These are phyloP conservation scores for Phyllopteryx taeniolatus DNA, from an alignment of 2,113 vertebrate species.

Conservation along the genomic window DNA sequence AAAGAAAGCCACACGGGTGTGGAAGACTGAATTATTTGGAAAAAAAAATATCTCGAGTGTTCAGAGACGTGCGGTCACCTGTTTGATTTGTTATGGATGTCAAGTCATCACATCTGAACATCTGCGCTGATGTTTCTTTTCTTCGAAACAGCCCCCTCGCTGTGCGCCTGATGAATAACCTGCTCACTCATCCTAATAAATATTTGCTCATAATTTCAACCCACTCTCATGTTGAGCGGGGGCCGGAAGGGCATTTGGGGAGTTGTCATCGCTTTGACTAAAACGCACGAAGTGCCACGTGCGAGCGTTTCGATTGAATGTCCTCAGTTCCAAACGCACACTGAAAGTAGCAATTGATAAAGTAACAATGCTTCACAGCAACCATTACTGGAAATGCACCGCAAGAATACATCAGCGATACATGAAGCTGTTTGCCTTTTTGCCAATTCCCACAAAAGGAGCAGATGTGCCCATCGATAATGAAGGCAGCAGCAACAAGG, in stretches of 20 bases:
- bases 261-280: slow-evolving; percentile 30
- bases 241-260: slow-evolving; percentile 20
- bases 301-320: slow-evolving; percentile 6
- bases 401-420: slow-evolving; percentile 5
- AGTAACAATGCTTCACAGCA: slow-evolving; percentile 1
- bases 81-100: slow-evolving; percentile 30
- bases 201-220: slow-evolving; percentile 47
- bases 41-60: not conserved
- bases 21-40: too few species aligned
- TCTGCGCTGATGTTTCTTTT: slow-evolving; percentile 45
- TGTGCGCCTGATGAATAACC: slow-evolving; percentile 57
- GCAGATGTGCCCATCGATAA: slow-evolving; percentile 33
- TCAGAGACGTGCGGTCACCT: not conserved
- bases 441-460: slow-evolving; percentile 19
- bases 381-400: slow-evolving; percentile 8
- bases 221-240: slow-evolving; percentile 39
- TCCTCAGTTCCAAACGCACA: slow-evolving; percentile 5
- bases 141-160: slow-evolving; percentile 22
- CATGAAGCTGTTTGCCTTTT: slow-evolving; percentile 15
- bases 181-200: slow-evolving; percentile 64
- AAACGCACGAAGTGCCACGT: slow-evolving; percentile 10
- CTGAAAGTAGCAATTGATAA: slow-evolving; percentile 15
- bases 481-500: slow-evolving; percentile 21
- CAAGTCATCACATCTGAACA: slow-evolving; percentile 52
- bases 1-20: too few species aligned